Conservation (phyloP, 2,888 invertebrate species). For the Neoaliturus tenellus region DNA sequence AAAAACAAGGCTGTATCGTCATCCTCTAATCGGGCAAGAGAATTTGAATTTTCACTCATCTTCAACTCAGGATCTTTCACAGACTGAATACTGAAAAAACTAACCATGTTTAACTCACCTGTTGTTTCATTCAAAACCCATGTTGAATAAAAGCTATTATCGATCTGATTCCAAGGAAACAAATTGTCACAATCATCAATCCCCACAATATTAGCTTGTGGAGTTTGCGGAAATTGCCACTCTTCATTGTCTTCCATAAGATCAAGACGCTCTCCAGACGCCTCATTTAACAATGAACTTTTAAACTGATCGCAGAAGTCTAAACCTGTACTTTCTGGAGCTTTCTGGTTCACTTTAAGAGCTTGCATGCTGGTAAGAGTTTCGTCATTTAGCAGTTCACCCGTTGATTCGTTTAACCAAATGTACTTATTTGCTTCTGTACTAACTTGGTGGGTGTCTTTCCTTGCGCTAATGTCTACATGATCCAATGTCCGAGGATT, state of each 20-base stretch:
- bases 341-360: background rate
- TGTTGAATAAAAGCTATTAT: slow-evolving; percentile 27
- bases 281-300: background rate
- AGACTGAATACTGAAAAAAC: slow-evolving; percentile 38
- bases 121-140: slow-evolving; percentile 44
- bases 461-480: background rate
- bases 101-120: slow-evolving; percentile 35
- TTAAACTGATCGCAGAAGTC: background rate
- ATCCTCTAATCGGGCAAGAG: background rate
- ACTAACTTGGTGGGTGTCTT: background rate
- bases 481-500: background rate
- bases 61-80: slow-evolving; percentile 1
- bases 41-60: slow-evolving; percentile 10
- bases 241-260: slow-evolving; percentile 13
- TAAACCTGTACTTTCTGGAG: background rate
- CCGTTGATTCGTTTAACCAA: slow-evolving; percentile 41
- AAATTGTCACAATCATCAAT: slow-evolving; percentile 21
- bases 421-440: background rate
- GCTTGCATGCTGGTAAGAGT: background rate
- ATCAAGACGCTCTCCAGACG: background rate
- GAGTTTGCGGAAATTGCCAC: slow-evolving; percentile 10
- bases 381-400: background rate
- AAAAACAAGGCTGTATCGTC: slow-evolving; percentile 39
- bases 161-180: slow-evolving; percentile 23
- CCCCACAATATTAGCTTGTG: slow-evolving; percentile 10